Evolutionary conservation across 2,888 invertebrate genomes (phyloP), one percentile per base, ranked within the genome.

Genomic region (Beris chalybata): DNA sequence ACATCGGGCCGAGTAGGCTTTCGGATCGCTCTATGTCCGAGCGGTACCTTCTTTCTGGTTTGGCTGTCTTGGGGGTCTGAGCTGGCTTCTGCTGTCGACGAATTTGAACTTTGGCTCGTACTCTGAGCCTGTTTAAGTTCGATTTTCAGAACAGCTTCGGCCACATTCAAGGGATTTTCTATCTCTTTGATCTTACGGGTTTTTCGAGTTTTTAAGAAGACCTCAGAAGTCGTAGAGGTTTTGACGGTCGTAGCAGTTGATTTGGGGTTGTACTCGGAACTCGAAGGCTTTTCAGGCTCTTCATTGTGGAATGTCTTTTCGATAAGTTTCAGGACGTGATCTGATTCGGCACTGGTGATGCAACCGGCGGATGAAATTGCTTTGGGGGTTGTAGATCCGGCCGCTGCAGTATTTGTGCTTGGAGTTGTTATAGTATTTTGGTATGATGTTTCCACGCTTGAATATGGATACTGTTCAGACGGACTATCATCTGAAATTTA

Each of bases 341-440:
- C 69, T 0, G 71, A 70, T 47, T 64, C 69, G 13, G 71, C 64
- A 64, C 70, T 69, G 11, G 64, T 65, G 4, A 67, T 54, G 29
- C 64, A 67, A 12, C 29, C 56, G 48, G 55, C 47, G 1, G 50
- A 57, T 3, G 64, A 63, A 9, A 53, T 5, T 13, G 53, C 67
- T 47, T 66, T 67, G 13, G 69, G 63, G 7, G 68, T 63, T 44
- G 47, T 48, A 3, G 67, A 43, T 0, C 67, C 65, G 11, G 64
- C 59, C 15, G 55, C 54, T 4, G 66, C 68, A 12, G 69, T 65
- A 12, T 47, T 58, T 9, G 64, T 64, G 64, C 70, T 70, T 13
- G 67, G 67, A 30, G 66, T 66, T 4, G 66, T 57, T 11, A 69
- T 64, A 12, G 68, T 68, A 1, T 45, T 57, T 45, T 66, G 66